Evolutionary conservation across 2,113 vertebrate genomes (phyloP).

Genomic region (Paradoxurus hermaphroditus): DNA sequence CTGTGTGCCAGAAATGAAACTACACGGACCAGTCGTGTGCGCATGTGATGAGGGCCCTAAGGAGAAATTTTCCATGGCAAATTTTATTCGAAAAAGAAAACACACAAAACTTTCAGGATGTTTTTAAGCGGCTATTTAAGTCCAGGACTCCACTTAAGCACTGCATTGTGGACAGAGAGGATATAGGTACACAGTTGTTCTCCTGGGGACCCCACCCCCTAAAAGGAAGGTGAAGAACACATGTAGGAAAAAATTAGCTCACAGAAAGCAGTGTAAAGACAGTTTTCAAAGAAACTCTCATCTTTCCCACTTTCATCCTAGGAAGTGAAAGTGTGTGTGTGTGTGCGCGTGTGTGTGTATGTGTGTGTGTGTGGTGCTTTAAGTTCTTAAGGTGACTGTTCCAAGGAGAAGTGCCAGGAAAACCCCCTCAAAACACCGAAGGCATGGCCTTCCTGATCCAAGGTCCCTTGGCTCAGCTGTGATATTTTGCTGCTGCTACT

Average conservation of each 20-base stretch:
- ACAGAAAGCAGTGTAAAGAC: background rate
- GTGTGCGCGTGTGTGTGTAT: fast-evolving
- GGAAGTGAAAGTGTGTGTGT: background rate
- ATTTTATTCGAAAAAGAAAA: background rate
- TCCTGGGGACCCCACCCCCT: background rate
- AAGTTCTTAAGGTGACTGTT: background rate
- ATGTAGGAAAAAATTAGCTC: background rate
- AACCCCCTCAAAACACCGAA: background rate
- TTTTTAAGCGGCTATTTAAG: slow-evolving; percentile 5
- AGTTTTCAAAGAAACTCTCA: background rate
- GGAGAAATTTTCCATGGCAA: background rate
- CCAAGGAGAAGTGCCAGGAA: background rate
- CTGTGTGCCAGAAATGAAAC: background rate
- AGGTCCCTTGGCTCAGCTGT: background rate
- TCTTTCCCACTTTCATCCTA: background rate
- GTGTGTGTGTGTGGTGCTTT: background rate
- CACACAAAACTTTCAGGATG: background rate
- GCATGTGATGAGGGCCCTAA: no score
- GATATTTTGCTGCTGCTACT: background rate
- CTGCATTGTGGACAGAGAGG: background rate
- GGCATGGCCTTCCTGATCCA: background rate
- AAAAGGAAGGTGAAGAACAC: background rate
- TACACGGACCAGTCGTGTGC: fast-evolving
- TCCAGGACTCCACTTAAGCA: background rate
- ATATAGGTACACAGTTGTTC: background rate